Conservation (phyloP, 2,888 invertebrate species). For the Siphlonurus alternatus region DNA sequence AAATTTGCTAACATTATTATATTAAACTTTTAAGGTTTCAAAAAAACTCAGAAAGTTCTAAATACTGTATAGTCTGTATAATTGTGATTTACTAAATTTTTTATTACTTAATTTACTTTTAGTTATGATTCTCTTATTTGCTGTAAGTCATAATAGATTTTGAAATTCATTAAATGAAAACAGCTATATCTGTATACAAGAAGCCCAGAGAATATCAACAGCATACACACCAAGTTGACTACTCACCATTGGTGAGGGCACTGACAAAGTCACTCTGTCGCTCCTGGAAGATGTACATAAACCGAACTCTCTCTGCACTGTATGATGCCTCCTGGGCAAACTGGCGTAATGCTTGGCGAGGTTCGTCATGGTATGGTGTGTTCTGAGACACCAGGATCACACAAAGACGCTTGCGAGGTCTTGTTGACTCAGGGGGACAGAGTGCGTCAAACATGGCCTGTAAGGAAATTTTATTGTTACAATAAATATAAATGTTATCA, state of each 20-base stretch:
- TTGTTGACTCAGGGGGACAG: constrained; percentile 78
- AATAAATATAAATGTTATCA: neutral
- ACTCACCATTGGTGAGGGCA: constrained; percentile 36
- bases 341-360: constrained; percentile 49
- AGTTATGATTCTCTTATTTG: no score
- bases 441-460: constrained; percentile 59
- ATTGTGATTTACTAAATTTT: no score
- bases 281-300: constrained; percentile 73
- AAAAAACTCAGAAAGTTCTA: no score
- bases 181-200: no score
- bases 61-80: no score
- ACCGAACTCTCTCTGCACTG: constrained; percentile 52
- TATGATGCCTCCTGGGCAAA: constrained; percentile 52
- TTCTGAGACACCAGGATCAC: constrained; percentile 62
- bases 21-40: no score
- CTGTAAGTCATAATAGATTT: no score
- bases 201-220: no score
- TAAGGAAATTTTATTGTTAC: constrained; percentile 12
- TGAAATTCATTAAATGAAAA: no score
- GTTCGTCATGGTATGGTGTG: constrained; percentile 37
- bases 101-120: no score
- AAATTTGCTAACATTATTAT: no score
- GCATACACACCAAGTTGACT: no score
- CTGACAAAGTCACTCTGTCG: constrained; percentile 68
- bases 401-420: constrained; percentile 54